Evolutionary conservation across 2,797 vertebrate species (phyloP), one percentile per base, ranked within the genome.

Genomic region (Manis crassicaudata): DNA sequence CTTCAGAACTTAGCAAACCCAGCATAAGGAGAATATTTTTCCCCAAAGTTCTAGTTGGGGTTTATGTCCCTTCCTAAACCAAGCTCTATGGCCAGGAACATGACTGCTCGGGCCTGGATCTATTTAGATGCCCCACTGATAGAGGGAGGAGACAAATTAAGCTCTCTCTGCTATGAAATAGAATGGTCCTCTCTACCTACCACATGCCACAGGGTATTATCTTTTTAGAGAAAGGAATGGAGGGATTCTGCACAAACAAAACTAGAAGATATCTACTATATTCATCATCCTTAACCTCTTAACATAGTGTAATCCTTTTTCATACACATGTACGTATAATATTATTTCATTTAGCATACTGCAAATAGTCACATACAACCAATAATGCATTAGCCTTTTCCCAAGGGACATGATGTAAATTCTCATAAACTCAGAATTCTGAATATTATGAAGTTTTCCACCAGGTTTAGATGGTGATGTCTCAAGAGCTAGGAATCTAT

Each of bases 351-450:
- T 63, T 88, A 32, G 10, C 54, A 88, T 50, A 65, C 87, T 58
- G 52, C 14, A 96, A 88, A 88, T 73, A 94, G 65, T 75, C 68
- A 73, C 5, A 79, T 63, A n/a, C 6, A 82, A 92, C 29, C 23
- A 67, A 60, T 68, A 73, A 84, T 65, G 27, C 1, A 46, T 40
- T 70, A 77, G 56, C 17, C 7, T 83, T 70, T 79, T 62, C 73
- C 67, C 83, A 90, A 50, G 2, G 37, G 52, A 80, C 18, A 60
- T 81, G 87, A 80, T 63, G 43, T 68, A 79, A 93, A 92, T 72
- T 94, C 87, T 93, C 25, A 65, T 82, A 79, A 88, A 94, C 25
- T 82, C 87, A 79, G 56, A 89, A 95, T 79, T 88, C 40, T 88
- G 32, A 90, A 62, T 84, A 91, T 27, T 85, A 54, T 35, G 5